These are phyloP conservation scores for Machimus atricapillus DNA, from an alignment of 2,888 invertebrate genomes.

Conservation along the genomic window DNA sequence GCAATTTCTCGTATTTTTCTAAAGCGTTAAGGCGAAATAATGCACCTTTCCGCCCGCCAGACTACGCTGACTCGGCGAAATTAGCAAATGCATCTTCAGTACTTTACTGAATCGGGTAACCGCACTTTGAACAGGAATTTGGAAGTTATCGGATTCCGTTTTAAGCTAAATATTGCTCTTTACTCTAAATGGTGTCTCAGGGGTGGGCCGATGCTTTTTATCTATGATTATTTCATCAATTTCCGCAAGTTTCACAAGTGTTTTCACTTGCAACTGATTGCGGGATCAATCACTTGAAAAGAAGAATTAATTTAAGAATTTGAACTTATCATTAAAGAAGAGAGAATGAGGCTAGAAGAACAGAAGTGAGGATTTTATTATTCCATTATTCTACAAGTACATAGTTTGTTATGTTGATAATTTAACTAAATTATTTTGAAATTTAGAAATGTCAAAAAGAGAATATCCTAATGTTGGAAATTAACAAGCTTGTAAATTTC, in stretches of 20 bases:
- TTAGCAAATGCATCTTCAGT: not conserved
- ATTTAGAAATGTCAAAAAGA: no score
- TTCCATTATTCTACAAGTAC: no score
- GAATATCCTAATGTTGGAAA: no score
- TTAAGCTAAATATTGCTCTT: not conserved
- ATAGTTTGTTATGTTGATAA: no score
- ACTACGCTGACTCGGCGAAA: not conserved
- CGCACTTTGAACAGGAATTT: not conserved
- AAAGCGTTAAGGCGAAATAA: not conserved
- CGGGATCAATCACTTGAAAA: not conserved
- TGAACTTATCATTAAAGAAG: not conserved
- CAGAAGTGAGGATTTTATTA: not conserved
- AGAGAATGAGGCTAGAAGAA: not conserved
- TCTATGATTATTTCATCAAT: not conserved
- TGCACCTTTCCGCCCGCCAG: not conserved
- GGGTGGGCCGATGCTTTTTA: not conserved
- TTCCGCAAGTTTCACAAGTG: not conserved
- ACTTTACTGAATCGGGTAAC: not conserved
- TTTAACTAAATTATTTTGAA: no score
- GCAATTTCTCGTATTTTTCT: not conserved
- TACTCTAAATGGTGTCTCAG: not conserved
- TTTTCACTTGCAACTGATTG: not conserved
- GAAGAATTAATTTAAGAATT: not conserved
- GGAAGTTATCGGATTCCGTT: not conserved
- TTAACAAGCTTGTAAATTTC: not conserved